A percentile compares a stretch with the other conserved stretches of the same genome.
These are phyloP conservation scores for Acrocephalus scirpaceus DNA, from an alignment of 2,797 vertebrate species.

Conservation along the genomic window DNA sequence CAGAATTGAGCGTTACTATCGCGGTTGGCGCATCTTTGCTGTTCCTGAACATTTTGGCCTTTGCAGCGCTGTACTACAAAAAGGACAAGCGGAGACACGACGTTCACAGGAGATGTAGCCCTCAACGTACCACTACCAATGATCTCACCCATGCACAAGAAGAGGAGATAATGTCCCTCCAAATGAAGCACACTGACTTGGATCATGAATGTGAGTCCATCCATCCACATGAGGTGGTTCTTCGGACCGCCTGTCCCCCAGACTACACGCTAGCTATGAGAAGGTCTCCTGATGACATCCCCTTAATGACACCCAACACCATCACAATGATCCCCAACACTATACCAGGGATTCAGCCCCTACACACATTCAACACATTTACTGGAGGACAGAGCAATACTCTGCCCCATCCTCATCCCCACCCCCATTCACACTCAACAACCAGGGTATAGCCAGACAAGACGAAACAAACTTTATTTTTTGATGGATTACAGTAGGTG, in stretches of 20 bases:
- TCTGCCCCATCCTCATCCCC: constrained; percentile 92
- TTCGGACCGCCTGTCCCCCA: constrained; percentile 97
- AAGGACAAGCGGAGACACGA: constrained; percentile 98
- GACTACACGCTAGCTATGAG: constrained; percentile 99
- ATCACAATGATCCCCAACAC: constrained; percentile 99
- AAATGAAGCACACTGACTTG: constrained; percentile 99
- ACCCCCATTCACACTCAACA: constrained; percentile 99
- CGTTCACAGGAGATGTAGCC: constrained; percentile 94
- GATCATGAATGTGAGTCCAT: constrained; percentile 96
- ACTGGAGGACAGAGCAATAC: constrained; percentile 97
- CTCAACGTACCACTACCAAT: constrained; percentile 90
- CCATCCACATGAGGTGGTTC: constrained; percentile 96
- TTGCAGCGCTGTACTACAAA: constrained; percentile 98
- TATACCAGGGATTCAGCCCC: constrained; percentile 93
- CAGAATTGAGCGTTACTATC: constrained; percentile 96
- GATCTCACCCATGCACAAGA: constrained; percentile 97
- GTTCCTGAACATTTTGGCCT: constrained; percentile 98
- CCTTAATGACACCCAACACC: constrained; percentile 99
- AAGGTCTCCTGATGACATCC: constrained; percentile 97
- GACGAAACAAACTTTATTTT: constrained; percentile 83
- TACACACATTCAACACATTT: constrained; percentile 97
- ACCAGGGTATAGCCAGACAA: constrained; percentile 98
- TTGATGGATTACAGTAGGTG: constrained; percentile 82
- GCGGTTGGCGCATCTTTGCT: constrained; percentile 96
- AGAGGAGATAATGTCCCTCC: constrained; percentile 99